Evolutionary conservation across 1,140 invertebrate genomes (phyloP), one percentile per base, ranked within the genome.

Genomic region (Cherax destructor): DNA sequence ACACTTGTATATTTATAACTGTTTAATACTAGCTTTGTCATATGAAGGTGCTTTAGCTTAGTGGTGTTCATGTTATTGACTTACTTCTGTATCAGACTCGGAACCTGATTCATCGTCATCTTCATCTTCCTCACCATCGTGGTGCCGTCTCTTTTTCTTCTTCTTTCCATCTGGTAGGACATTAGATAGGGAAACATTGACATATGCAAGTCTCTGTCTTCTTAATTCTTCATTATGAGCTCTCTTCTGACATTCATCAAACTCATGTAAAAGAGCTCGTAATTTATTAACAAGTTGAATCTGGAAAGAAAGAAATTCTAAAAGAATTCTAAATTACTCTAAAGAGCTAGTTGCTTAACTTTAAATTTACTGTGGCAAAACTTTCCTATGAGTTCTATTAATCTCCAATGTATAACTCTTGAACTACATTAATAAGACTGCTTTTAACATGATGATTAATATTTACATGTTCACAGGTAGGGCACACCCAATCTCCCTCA

Each of bases 401-500:
- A 41, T 41, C 30, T 41, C 2, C 30, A 41, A 41, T 41, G 30
- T 41, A 41, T n/a, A n/a, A n/a, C 30, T 41, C 30, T 41, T 41
- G 30, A 41, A 41, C 30, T 41, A 41, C 30, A 41, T 2, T 41
- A 2, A 41, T 41, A 41, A 41, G 30, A 41, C 2, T n/a, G n/a
- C n/a, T 41, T 41, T 41, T 41, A 41, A 41, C 30, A 41, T 41
- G 30, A 41, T 41, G 30, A 59, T 5, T 77, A 2, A 49, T 41
- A 94, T 95, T 95, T 93, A 96, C 95, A 94, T 99, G 98, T 94
- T 98, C 97, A 95, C 99, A 99, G 0, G 97, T 97, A 77, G 98
- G 98, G 95, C 99, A 99, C 94, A 97, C 98, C 99, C 99, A 99
- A 94, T 99, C 97, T 41, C 98, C 98, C 94, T 99, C 98, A 7